These are phyloP conservation scores for Condylura cristata DNA, from an alignment of 2,113 vertebrate species.

Conservation along the genomic window DNA sequence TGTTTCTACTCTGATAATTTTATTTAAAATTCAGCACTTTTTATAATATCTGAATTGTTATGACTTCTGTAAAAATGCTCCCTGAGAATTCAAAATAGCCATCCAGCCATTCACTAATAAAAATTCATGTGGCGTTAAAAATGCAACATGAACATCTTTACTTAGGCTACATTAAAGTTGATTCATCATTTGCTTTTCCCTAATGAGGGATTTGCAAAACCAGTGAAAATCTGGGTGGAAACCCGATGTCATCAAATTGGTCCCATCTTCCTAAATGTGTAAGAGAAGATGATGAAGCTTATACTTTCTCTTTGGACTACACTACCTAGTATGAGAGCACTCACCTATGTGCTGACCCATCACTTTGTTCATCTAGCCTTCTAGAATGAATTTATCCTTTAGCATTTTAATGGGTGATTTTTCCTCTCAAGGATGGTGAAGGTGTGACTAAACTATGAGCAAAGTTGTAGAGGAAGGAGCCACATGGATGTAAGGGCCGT, in stretches of 20 bases:
- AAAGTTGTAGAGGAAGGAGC: background rate
- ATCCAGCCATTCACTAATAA: background rate
- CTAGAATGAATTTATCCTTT: background rate
- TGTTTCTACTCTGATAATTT: background rate
- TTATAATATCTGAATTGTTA: background rate
- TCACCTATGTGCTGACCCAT: background rate
- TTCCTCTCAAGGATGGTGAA: background rate
- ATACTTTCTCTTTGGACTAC: background rate
- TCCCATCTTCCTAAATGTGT: background rate
- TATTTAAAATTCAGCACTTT: background rate
- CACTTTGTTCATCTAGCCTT: background rate
- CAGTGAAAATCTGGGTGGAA: background rate
- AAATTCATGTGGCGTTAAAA: background rate
- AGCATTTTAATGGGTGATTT: background rate
- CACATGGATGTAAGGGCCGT: background rate
- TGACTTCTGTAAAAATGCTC: background rate
- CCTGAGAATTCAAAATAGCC: background rate
- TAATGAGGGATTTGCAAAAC: background rate
- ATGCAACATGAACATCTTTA: conserved; percentile 10
- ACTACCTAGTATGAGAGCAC: background rate
- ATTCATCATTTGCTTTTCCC: conserved; percentile 5
- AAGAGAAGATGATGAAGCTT: background rate
- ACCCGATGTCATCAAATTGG: background rate
- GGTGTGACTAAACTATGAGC: background rate
- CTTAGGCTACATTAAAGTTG: background rate